phyloP scores from a whole-genome alignment of 2,888 invertebrate species.

The Nysson spinosus region DNA sequence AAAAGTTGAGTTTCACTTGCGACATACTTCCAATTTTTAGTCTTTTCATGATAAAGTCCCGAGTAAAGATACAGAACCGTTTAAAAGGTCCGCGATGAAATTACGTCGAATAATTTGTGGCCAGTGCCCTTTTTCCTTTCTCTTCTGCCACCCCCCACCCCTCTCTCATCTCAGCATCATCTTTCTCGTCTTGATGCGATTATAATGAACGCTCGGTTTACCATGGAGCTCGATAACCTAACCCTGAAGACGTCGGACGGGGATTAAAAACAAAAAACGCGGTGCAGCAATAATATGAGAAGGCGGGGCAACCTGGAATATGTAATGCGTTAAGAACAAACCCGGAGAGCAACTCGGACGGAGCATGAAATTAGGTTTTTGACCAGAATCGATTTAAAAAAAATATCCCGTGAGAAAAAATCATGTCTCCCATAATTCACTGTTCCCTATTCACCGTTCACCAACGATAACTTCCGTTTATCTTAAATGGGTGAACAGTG shows the following conservation, averaged over 20 bases:
- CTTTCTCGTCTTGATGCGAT: slow-evolving; percentile 71
- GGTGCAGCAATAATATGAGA: slow-evolving; percentile 55
- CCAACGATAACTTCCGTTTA: too few species aligned
- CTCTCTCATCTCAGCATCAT: slow-evolving; percentile 38
- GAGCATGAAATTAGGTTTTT: slow-evolving; percentile 57
- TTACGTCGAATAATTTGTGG: slow-evolving; percentile 74
- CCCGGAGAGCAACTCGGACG: slow-evolving; percentile 40
- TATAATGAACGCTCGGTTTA: slow-evolving; percentile 75
- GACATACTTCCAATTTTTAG: too few species aligned
- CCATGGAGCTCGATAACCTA: slow-evolving; percentile 65
- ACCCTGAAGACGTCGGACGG: slow-evolving; percentile 42
- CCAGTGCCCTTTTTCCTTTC: slow-evolving; percentile 52
- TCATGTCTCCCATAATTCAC: too few species aligned
- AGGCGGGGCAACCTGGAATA: slow-evolving; percentile 53
- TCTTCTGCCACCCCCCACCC: slow-evolving; percentile 32
- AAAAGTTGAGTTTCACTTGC: too few species aligned
- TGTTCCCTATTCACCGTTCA: too few species aligned
- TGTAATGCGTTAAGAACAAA: slow-evolving; percentile 57
- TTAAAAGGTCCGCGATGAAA: too few species aligned
- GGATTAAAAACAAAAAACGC: slow-evolving; percentile 44
- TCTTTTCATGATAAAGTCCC: too few species aligned
- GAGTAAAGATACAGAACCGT: too few species aligned
- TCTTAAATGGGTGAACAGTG: too few species aligned
- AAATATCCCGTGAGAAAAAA: slow-evolving; percentile 34
- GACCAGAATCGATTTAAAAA: slow-evolving; percentile 51